phyloP scores from a whole-genome alignment of 2,797 vertebrate genomes.

The Mormyrus hasselquistii region DNA sequence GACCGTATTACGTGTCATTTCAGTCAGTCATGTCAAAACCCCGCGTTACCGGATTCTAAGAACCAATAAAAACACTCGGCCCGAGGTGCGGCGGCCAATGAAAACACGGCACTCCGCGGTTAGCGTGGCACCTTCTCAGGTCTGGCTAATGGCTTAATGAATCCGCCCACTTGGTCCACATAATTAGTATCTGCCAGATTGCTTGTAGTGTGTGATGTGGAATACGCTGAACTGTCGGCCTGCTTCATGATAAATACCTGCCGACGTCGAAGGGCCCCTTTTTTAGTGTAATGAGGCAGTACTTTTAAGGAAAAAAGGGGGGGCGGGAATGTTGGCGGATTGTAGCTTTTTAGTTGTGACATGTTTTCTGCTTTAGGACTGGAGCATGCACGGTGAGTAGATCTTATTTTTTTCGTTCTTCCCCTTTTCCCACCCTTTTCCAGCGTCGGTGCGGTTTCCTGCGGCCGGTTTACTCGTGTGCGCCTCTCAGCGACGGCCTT shows the following conservation, averaged over 20 bases:
- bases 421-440: background rate
- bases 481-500: background rate
- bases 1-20: background rate
- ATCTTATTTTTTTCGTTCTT: background rate
- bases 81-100: background rate
- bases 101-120: background rate
- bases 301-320: background rate
- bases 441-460: background rate
- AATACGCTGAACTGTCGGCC: background rate
- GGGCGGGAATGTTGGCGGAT: background rate
- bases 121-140: background rate
- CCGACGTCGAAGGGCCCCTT: background rate
- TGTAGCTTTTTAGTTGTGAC: background rate
- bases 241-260: background rate
- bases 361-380: background rate
- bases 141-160: background rate
- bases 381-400: background rate
- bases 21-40: background rate
- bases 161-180: conserved; percentile 12
- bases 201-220: background rate
- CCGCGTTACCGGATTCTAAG: background rate
- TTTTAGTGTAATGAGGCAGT: background rate
- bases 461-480: background rate
- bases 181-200: conserved; percentile 12
- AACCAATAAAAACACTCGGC: background rate